These are phyloP conservation scores for Elgaria multicarinata DNA, from an alignment of 2,113 vertebrate genomes.

Conservation along the genomic window DNA sequence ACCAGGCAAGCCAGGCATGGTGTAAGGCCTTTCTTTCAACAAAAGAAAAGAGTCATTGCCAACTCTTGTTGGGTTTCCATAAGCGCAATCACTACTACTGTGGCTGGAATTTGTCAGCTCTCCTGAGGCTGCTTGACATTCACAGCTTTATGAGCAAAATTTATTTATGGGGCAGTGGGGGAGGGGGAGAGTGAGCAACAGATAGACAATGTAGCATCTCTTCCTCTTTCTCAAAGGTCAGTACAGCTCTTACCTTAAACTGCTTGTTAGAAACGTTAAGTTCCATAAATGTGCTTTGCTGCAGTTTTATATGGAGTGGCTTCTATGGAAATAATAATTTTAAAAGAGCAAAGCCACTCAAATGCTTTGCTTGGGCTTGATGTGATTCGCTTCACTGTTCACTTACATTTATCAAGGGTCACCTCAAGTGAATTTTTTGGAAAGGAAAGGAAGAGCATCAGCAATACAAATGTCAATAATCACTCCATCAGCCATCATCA, in stretches of 20 bases:
- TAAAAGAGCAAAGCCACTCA: not conserved
- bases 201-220: not conserved
- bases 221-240: conserved; percentile 4
- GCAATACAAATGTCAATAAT: not conserved
- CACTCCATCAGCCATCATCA: not conserved
- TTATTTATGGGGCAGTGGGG: not conserved
- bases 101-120: not conserved
- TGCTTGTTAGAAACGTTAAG: not conserved
- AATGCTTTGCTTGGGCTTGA: not conserved
- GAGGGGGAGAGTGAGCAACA: not conserved
- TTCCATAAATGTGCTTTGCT: not conserved
- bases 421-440: not conserved
- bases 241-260: not conserved
- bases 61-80: not conserved
- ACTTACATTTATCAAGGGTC: not conserved
- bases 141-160: conserved; percentile 19
- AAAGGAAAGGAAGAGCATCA: not conserved
- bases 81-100: not conserved
- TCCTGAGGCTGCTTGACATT: conserved; percentile 8
- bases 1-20: too few species aligned
- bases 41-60: not conserved
- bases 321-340: not conserved
- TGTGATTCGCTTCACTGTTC: not conserved
- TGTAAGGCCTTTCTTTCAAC: too few species aligned
- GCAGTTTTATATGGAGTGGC: not conserved